Evolutionary conservation across 2,888 invertebrate genomes (phyloP).

Genomic region (Beris morrisii): DNA sequence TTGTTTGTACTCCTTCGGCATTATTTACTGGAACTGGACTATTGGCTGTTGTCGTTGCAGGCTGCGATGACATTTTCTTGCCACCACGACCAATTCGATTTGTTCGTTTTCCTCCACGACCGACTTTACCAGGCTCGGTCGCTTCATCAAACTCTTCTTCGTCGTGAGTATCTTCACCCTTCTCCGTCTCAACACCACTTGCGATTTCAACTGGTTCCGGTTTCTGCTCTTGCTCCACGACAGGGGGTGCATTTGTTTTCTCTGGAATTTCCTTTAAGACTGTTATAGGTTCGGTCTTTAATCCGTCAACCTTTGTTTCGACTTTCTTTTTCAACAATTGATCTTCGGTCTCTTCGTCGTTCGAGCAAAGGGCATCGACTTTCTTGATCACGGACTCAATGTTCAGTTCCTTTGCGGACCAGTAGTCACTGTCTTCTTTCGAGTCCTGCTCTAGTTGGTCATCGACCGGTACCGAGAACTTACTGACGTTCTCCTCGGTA

Average conservation of each 20-base stretch:
- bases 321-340: slow-evolving; percentile 8
- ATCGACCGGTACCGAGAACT: slow-evolving; percentile 48
- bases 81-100: slow-evolving; percentile 45
- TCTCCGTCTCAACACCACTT: slow-evolving; percentile 12
- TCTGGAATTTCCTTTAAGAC: slow-evolving; percentile 32
- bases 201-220: slow-evolving; percentile 27
- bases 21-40: neutral
- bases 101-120: slow-evolving; percentile 46
- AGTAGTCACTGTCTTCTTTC: slow-evolving; percentile 73
- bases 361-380: slow-evolving; percentile 68
- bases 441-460: slow-evolving; percentile 59
- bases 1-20: slow-evolving; percentile 61
- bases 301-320: too few relatives aligned
- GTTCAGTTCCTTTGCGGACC: slow-evolving; percentile 78
- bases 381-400: slow-evolving; percentile 82
- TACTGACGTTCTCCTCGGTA: slow-evolving; percentile 52
- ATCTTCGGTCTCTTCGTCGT: slow-evolving; percentile 45
- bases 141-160: slow-evolving; percentile 50
- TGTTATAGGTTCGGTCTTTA: neutral
- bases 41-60: neutral
- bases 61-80: slow-evolving; percentile 11
- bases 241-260: neutral
- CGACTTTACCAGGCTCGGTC: slow-evolving; percentile 45
- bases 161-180: slow-evolving; percentile 45
- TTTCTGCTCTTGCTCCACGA: slow-evolving; percentile 20